Evolutionary conservation across 2,113 vertebrate genomes (phyloP).

Genomic region (Cairina moschata): DNA sequence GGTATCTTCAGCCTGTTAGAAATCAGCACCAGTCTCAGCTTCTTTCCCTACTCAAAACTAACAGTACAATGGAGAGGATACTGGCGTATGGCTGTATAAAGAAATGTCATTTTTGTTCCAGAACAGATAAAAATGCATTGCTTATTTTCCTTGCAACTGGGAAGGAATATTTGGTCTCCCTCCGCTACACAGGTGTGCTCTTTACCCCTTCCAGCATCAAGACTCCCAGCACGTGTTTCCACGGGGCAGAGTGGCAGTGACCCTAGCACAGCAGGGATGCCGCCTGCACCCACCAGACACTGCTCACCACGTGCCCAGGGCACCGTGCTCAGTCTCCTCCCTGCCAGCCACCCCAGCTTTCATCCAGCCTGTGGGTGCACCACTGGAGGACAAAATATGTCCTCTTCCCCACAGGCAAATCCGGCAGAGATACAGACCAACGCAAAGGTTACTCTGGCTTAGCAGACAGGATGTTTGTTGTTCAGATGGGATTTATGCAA

Average conservation of each 20-base stretch:
- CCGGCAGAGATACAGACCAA: neutral
- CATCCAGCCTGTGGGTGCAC: neutral
- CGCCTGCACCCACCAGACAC: too few relatives aligned
- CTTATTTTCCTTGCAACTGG: neutral
- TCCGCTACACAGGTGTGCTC: neutral
- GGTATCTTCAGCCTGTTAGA: neutral
- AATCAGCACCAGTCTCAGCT: neutral
- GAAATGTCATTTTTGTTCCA: neutral
- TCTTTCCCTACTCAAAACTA: neutral
- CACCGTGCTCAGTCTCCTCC: neutral
- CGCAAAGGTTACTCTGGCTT: neutral
- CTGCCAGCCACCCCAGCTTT: too few relatives aligned
- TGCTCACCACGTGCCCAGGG: neutral
- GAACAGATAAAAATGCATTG: neutral
- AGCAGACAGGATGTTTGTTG: neutral
- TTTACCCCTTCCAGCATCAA: neutral
- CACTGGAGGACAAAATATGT: neutral
- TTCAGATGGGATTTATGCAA: neutral
- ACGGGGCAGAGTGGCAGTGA: neutral
- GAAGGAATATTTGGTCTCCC: neutral
- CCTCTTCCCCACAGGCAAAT: neutral
- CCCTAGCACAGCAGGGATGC: rapidly evolving
- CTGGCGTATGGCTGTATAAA: neutral
- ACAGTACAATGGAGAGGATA: neutral
- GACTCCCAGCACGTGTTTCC: neutral